Conservation (phyloP, 2,113 vertebrate species). For the Oxyruncus cristatus region DNA sequence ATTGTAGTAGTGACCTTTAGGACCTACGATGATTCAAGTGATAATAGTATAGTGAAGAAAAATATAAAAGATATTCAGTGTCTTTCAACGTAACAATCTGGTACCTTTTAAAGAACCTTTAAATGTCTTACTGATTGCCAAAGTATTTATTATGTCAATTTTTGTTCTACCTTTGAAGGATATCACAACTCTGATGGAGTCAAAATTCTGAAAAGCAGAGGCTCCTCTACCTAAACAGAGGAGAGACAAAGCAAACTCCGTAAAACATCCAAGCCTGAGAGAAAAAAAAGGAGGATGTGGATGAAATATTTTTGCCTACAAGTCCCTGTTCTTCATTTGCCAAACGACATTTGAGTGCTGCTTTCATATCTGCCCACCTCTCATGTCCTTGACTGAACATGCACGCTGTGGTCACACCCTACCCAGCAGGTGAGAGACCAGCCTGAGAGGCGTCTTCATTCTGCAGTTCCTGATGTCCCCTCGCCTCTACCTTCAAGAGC, state of each 20-base stretch:
- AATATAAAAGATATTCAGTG: neutral
- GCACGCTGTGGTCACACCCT: fast-evolving
- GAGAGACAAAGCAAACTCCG: neutral
- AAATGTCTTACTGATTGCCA: neutral
- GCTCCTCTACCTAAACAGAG: neutral
- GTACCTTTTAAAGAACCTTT: neutral
- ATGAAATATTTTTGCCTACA: neutral
- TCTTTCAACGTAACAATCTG: neutral
- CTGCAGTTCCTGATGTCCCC: neutral
- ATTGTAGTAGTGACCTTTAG: neutral
- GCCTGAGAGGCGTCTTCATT: neutral
- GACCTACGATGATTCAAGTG: neutral
- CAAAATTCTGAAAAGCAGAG: neutral
- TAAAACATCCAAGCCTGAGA: neutral
- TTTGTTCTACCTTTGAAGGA: neutral
- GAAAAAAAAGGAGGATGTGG: neutral
- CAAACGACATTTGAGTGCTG: neutral
- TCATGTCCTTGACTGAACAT: neutral
- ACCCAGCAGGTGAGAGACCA: neutral
- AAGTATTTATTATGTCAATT: neutral
- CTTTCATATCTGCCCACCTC: neutral
- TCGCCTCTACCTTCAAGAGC: neutral
- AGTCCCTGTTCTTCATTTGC: neutral
- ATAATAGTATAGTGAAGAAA: neutral
- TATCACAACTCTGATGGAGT: neutral